Percentiles rank a stretch among this genome's conserved stretches.
Conservation (phyloP, 2,113 vertebrate genomes). For the Polyodon spathula region DNA sequence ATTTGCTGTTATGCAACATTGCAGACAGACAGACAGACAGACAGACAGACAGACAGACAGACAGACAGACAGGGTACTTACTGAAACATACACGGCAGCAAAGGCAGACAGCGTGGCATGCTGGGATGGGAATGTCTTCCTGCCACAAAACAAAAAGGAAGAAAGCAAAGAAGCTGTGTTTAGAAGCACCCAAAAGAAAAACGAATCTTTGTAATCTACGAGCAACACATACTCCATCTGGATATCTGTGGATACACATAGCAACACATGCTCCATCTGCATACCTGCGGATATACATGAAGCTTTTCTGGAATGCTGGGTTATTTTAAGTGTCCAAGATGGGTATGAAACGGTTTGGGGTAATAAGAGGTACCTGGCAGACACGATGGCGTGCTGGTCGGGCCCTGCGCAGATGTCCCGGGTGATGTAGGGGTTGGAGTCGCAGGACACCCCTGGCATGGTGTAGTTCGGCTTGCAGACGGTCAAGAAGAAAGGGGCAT, state of each 20-base stretch:
- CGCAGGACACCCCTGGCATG: constrained; percentile 70
- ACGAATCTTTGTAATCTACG: constrained; percentile 14
- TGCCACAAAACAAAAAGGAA: constrained; percentile 34
- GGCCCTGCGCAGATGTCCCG: constrained; percentile 86
- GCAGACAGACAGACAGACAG: no score
- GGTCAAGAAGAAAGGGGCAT: constrained; percentile 88
- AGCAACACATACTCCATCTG: not conserved
- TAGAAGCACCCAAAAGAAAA: constrained; percentile 10
- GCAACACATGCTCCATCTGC: no score
- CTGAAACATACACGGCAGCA: constrained; percentile 87
- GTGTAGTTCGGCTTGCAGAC: constrained; percentile 96
- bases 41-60: not conserved
- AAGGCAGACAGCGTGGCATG: constrained; percentile 90
- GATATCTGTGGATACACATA: no score
- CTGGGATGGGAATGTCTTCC: constrained; percentile 94
- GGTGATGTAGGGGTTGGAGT: constrained; percentile 79
- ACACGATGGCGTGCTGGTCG: constrained; percentile 80
- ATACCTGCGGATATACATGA: no score
- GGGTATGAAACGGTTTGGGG: not conserved
- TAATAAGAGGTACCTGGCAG: constrained; percentile 63
- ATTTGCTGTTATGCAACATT: no score
- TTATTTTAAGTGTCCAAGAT: no score
- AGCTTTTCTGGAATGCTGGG: rapidly evolving
- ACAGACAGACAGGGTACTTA: constrained; percentile 54
- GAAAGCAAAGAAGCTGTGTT: constrained; percentile 7